Conservation (phyloP, 2,113 vertebrate species). For the Struthidea cinerea region DNA sequence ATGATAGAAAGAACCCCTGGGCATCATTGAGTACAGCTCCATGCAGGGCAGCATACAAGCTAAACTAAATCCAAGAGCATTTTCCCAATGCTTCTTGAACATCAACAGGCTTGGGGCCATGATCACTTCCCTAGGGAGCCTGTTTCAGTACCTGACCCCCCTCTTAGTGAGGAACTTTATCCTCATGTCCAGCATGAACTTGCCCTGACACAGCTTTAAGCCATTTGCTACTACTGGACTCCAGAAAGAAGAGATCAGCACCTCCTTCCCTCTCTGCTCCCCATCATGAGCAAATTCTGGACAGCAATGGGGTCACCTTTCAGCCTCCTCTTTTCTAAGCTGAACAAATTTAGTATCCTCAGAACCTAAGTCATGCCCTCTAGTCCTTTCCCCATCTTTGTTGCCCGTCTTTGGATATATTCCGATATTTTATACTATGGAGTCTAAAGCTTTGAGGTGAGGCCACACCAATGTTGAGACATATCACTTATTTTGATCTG, state of each 20-base stretch:
- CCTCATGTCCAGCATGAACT: not conserved
- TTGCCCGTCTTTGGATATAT: not conserved
- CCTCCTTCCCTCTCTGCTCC: not conserved
- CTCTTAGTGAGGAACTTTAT: not conserved
- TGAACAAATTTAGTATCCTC: not conserved
- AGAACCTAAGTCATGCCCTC: not conserved
- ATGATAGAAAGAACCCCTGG: not conserved
- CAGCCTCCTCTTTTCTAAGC: not conserved
- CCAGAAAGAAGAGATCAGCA: not conserved
- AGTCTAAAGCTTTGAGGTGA: not conserved
- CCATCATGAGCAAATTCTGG: not conserved
- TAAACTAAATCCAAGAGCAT: not conserved
- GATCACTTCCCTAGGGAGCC: not conserved
- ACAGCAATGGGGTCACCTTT: not conserved
- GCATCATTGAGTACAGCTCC: not conserved
- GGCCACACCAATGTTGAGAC: rapidly evolving
- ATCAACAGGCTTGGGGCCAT: no score
- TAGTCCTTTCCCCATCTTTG: not conserved
- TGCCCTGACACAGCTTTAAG: not conserved
- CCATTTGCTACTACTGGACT: not conserved
- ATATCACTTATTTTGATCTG: rapidly evolving
- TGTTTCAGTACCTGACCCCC: not conserved
- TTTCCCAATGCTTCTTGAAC: not conserved
- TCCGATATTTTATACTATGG: not conserved
- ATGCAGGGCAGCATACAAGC: not conserved